Evolutionary conservation across 2,113 vertebrate genomes (phyloP).

Genomic region (Protobothrops mucrosquamatus): DNA sequence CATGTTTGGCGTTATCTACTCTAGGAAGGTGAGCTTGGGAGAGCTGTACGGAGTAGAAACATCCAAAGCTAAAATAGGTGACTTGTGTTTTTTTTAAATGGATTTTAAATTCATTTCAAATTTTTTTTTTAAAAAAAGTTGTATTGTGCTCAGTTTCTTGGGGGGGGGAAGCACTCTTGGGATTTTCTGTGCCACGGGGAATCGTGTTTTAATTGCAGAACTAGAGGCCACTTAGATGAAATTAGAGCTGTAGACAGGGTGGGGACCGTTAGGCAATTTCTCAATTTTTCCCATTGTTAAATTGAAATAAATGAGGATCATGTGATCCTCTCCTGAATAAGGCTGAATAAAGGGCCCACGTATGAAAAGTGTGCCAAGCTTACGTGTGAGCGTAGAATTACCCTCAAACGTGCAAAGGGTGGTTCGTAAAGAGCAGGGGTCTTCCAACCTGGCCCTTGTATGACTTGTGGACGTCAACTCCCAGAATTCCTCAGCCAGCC

Average conservation of each 20-base stretch:
- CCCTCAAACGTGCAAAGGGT: too few relatives aligned
- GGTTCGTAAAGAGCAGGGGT: neutral
- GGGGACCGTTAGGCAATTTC: neutral
- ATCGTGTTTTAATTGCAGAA: neutral
- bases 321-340: neutral
- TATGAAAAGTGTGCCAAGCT: neutral
- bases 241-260: neutral
- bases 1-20: constrained; percentile 11
- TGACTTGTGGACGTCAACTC: too few relatives aligned
- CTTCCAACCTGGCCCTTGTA: too few relatives aligned
- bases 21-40: neutral
- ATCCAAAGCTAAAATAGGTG: neutral
- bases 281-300: neutral
- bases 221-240: neutral
- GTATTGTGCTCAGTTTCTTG: neutral
- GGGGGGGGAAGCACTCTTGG: neutral
- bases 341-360: neutral
- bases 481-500: too few relatives aligned
- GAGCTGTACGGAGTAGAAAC: neutral
- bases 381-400: neutral
- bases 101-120: neutral
- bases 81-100: neutral
- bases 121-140: too few relatives aligned
- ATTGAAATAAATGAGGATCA: neutral
- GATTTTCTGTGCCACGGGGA: neutral